Base-by-base conservation (phyloP, 2,797 vertebrate genomes). In the Champsocephalus esox region DNA sequence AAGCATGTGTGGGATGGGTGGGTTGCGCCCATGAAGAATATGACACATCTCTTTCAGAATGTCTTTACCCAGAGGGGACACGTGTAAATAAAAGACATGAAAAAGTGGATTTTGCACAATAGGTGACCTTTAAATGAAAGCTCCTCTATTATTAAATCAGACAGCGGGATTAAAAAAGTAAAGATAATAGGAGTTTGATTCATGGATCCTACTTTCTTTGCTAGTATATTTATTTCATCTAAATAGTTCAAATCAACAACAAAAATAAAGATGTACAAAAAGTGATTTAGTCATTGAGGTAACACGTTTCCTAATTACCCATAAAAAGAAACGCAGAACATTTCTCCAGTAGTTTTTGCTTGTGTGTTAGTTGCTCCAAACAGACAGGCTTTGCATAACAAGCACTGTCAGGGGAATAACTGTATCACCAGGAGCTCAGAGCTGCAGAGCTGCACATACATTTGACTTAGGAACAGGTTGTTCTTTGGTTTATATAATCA, bases 401-500 rank as follows among this genome's bases (percentile, higher is more conserved):
- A 58, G 59, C n/a, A 13, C 32, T n/a, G 24, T 81, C 48, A 52
- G 41, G 41, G 28, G 67, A 75, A 81, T 50, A 76, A 73, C 44
- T 32, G 64, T 59, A 70, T 66, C 44, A 43, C n/a, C 56, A 55
- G 12, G 21, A 21, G 56, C 68, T 41, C 63, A 28, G 41, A 75
- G 75, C 78, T 54, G 66, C 66, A 71, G 60, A 43, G 17, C 49
- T 59, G 34, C 24, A 69, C 60, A 87, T 79, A 83, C 70, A 88
- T 86, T 51, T 81, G 58, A 85, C 49, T 81, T 73, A 86, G 73
- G 70, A 77, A 80, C 43, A 72, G 50, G 66, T 66, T 63, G 52
- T 60, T 77, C 79, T 72, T 54, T 2, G 6, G 67, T 90, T 90
- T 81, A 83, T 75, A 75, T 50, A 66, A 90, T 77, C 79, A 46